Percentiles rank a stretch among this genome's conserved stretches.
Evolutionary conservation across 2,797 vertebrate genomes (phyloP).

Genomic region (Poeciliopsis gracilis): DNA sequence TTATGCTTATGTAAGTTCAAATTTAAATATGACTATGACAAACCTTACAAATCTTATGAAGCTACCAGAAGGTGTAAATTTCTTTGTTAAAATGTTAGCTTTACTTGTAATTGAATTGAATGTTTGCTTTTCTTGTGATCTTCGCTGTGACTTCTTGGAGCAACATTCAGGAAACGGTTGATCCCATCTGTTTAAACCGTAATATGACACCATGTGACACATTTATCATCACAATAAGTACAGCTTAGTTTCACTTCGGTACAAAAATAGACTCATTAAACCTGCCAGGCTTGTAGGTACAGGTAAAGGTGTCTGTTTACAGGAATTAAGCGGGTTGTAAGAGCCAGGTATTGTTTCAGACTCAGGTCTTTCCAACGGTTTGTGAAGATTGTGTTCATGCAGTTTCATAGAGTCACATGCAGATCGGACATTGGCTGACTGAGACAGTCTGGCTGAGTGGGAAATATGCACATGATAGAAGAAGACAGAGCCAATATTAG

Average conservation of each 20-base stretch:
- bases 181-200: neutral
- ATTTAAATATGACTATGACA: neutral
- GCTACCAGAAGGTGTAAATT: neutral
- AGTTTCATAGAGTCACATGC: neutral
- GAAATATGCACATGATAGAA: neutral
- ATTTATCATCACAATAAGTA: neutral
- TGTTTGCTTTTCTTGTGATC: neutral
- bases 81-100: neutral
- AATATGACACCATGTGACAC: neutral
- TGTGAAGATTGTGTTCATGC: neutral
- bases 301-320: slow-evolving; percentile 24
- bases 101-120: neutral
- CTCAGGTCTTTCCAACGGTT: neutral
- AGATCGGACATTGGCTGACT: neutral
- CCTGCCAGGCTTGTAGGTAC: neutral
- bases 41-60: neutral
- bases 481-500: neutral
- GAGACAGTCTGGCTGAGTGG: neutral
- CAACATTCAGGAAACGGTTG: neutral
- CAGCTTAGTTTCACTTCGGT: neutral
- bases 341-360: neutral
- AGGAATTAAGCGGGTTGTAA: neutral
- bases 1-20: neutral
- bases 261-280: neutral
- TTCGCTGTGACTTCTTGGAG: neutral